phyloP scores from a whole-genome alignment of 2,888 invertebrate genomes.

The Aproaerema taeniolella region DNA sequence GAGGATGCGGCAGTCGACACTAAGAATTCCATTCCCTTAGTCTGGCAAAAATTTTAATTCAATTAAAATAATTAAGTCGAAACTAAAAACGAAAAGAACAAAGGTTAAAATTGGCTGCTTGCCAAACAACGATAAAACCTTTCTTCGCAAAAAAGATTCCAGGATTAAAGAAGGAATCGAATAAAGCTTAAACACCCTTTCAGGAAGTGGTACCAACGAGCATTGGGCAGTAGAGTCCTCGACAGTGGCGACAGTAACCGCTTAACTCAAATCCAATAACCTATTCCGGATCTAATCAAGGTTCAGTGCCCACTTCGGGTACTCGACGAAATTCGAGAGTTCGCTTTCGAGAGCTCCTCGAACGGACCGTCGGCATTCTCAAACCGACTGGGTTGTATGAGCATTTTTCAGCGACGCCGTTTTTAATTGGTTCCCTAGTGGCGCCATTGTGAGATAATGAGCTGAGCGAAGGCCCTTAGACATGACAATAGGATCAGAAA shows the following conservation, averaged over 20 bases:
- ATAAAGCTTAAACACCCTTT: slow-evolving; percentile 3
- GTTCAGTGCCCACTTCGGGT: slow-evolving; percentile 31
- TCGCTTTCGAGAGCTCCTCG: slow-evolving; percentile 33
- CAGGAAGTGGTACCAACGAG: not conserved
- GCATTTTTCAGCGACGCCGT: slow-evolving; percentile 25
- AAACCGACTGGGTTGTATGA: slow-evolving; percentile 25
- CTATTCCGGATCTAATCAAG: slow-evolving; percentile 52
- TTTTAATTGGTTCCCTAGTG: slow-evolving; percentile 54
- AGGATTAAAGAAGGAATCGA: not conserved
- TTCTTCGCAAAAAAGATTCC: no score
- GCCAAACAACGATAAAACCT: no score
- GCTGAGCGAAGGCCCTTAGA: slow-evolving; percentile 27
- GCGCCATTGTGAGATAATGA: slow-evolving; percentile 37
- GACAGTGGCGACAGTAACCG: slow-evolving; percentile 32
- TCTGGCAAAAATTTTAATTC: no score
- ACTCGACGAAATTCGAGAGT: slow-evolving; percentile 50
- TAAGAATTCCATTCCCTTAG: no score
- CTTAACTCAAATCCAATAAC: slow-evolving; percentile 55
- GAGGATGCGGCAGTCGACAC: no score
- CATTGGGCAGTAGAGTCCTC: slow-evolving; percentile 9
- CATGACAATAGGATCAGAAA: slow-evolving; percentile 7
- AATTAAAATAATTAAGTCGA: no score
- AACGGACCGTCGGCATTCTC: slow-evolving; percentile 31
- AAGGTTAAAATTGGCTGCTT: no score
- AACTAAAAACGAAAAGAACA: no score